These are phyloP conservation scores for Eupeodes luniger DNA, from an alignment of 2,888 invertebrate species.

Conservation along the genomic window DNA sequence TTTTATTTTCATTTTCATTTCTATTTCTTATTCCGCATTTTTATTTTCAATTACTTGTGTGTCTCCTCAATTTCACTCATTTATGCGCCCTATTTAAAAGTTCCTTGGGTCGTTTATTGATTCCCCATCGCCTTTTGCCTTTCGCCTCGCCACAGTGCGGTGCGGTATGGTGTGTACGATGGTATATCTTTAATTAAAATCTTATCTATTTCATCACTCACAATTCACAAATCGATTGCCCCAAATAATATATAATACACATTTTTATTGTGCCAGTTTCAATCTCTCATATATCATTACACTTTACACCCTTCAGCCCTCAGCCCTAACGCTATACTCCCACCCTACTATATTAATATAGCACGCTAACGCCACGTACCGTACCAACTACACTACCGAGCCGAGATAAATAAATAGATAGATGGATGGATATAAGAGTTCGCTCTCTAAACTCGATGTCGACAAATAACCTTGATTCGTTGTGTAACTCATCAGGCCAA, in stretches of 20 bases:
- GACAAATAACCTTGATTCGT: slow-evolving; percentile 72
- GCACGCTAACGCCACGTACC: too few relatives aligned
- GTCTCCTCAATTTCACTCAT: slow-evolving; percentile 4
- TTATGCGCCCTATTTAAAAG: slow-evolving; percentile 15
- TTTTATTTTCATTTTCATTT: neutral
- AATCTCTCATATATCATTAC: slow-evolving; percentile 45
- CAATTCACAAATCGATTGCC: slow-evolving; percentile 55
- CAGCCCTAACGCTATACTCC: too few relatives aligned
- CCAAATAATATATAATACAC: slow-evolving; percentile 41
- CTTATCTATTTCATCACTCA: slow-evolving; percentile 48
- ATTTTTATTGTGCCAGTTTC: slow-evolving; percentile 48
- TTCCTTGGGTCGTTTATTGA: slow-evolving; percentile 28
- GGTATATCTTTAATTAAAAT: slow-evolving; percentile 61
- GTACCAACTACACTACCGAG: too few relatives aligned
- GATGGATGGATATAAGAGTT: neutral
- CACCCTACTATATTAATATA: too few relatives aligned
- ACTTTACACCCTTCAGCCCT: slow-evolving; percentile 19
- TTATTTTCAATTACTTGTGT: slow-evolving; percentile 31
- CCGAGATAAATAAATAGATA: too few relatives aligned
- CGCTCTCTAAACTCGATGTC: slow-evolving; percentile 30
- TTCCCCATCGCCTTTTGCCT: neutral
- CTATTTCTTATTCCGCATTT: neutral
- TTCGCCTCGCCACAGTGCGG: neutral
- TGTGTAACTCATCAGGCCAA: slow-evolving; percentile 63
- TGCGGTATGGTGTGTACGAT: neutral